phyloP scores from a whole-genome alignment of 2,888 invertebrate genomes.

The Drosophila incognita region DNA sequence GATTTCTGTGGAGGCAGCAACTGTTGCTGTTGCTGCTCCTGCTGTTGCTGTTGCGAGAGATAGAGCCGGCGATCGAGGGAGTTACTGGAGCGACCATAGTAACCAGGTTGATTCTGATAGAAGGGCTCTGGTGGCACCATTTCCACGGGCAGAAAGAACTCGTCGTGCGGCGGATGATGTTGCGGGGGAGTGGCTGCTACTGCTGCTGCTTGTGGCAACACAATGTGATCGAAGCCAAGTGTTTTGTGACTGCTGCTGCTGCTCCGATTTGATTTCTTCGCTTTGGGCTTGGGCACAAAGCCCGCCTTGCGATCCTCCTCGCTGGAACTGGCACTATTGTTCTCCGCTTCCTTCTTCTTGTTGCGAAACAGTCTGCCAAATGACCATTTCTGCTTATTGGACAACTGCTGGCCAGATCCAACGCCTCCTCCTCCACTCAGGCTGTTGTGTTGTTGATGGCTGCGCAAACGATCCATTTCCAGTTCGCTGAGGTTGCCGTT shows the following conservation, averaged over 20 bases:
- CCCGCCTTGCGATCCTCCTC: conserved; percentile 85
- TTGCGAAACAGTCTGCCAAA: conserved; percentile 91
- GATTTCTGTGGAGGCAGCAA: conserved; percentile 55
- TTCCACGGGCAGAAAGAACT: conserved; percentile 84
- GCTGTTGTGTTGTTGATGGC: conserved; percentile 43
- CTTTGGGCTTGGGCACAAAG: conserved; percentile 76
- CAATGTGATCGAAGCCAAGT: conserved; percentile 88
- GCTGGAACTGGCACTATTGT: conserved; percentile 81
- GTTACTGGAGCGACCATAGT: conserved; percentile 74
- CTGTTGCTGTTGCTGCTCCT: background rate
- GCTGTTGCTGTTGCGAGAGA: conserved; percentile 17
- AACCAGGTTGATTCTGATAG: conserved; percentile 71
- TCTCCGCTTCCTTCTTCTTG: conserved; percentile 88
- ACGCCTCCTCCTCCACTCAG: conserved; percentile 27
- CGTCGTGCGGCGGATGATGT: conserved; percentile 79
- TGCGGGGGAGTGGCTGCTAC: conserved; percentile 28
- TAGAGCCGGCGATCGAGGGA: conserved; percentile 78
- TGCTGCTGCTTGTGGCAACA: conserved; percentile 68
- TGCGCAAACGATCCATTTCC: conserved; percentile 68
- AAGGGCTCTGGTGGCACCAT: conserved; percentile 69
- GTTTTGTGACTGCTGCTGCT: conserved; percentile 15
- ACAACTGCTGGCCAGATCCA: conserved; percentile 59
- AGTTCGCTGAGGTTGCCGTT: conserved; percentile 31
- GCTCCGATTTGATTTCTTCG: conserved; percentile 36
- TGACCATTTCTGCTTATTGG: conserved; percentile 89